Evolutionary conservation across 2,888 invertebrate species (phyloP).

Genomic region (Dimorphilus gyrociliatus): DNA sequence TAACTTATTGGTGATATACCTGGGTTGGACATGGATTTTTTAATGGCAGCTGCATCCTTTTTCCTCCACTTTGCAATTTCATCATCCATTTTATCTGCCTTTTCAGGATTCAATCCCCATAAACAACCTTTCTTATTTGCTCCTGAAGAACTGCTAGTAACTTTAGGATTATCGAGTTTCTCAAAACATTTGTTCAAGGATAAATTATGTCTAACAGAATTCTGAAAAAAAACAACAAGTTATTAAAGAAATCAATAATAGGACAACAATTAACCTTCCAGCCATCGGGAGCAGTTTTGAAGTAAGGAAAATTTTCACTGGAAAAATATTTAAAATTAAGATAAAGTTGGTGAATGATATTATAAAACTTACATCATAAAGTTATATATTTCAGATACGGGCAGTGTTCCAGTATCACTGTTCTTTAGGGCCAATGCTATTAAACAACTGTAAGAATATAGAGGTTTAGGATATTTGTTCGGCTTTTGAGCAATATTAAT

Average conservation of each 20-base stretch:
- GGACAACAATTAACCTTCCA: conserved; percentile 57
- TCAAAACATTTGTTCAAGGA: conserved; percentile 96
- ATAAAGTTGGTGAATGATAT: too few species aligned
- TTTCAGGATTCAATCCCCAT: conserved; percentile 91
- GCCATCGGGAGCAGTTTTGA: conserved; percentile 90
- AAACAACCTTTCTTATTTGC: conserved; percentile 50
- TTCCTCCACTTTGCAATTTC: conserved; percentile 94
- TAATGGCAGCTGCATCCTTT: conserved; percentile 79
- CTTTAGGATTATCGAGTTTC: conserved; percentile 81
- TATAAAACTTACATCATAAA: conserved; percentile 75
- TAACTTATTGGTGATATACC: too few species aligned
- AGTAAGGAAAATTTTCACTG: conserved; percentile 93
- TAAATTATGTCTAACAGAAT: conserved; percentile 89
- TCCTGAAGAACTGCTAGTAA: conserved; percentile 42
- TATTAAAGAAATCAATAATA: not conserved
- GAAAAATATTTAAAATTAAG: conserved; percentile 26
- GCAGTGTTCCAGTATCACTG: conserved; percentile 76
- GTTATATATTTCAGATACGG: conserved; percentile 94
- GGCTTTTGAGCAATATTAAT: too few species aligned
- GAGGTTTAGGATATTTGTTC: conserved; percentile 67
- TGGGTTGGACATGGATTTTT: conserved; percentile 82
- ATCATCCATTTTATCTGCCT: conserved; percentile 89
- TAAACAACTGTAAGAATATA: conserved; percentile 90
- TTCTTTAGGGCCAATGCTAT: conserved; percentile 96
- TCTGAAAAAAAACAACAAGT: conserved; percentile 37